Base-by-base conservation (phyloP, 1,140 invertebrate genomes). In the Parasteatoda tepidariorum region DNA sequence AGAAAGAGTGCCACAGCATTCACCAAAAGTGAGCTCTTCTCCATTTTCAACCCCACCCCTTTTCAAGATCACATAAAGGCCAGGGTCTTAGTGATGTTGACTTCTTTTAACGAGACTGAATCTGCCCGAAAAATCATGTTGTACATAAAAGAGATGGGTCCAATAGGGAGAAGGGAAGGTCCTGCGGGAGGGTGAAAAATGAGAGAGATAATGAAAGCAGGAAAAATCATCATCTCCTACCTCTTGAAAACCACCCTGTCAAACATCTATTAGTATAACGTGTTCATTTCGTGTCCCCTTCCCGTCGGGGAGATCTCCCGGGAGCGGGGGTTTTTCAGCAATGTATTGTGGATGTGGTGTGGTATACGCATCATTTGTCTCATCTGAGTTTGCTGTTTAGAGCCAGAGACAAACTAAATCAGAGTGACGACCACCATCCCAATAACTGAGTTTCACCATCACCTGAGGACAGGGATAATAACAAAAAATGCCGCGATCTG, bases 201-300 rank as follows among this genome's bases (percentile, higher is more conserved):
- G 78, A 82, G 78, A 70, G 55, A 67, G 67, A 79, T 79, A 70
- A 66, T 82, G 61, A 82, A 82, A 82, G 78, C 48, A 62, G 34
- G 75, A 79, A 57, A 79, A 70, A 82, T 82, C 78, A 82, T 82
- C 64, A 73, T 79, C 62, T 34, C 31, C 48, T 30, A 31, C 78
- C 41, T 30, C 78, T 24, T 30, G 22, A 13, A 82, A 82, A 70
- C 78, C 66, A 41, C 78, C 78, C 67, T 82, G 66, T 82, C 78
- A 82, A 82, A 71, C 66, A 82, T 70, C 78, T 82, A 82, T 82
- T 82, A 82, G 78, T 26, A 34, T 48, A 33, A 59, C 78, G 41
- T 71, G 78, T 82, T 82, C 78, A 82, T 82, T 82, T 82, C 48
- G 78, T 61, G 26, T 55, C 55, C 33, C 41, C 9, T 62, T 62